Evolutionary conservation across 1,140 invertebrate species (phyloP).

Genomic region (Aleiodes sp.): DNA sequence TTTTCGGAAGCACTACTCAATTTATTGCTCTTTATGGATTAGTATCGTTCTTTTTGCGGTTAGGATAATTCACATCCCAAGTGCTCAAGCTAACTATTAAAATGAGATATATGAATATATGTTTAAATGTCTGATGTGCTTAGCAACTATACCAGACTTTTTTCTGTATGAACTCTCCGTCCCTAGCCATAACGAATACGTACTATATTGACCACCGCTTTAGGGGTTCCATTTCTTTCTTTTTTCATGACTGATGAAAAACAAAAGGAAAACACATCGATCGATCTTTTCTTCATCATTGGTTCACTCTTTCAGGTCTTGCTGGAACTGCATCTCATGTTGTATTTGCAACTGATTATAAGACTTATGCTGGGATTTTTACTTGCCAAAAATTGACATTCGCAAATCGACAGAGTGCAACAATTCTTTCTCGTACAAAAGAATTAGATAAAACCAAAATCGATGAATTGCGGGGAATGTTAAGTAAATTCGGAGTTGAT

Average conservation of each 20-base stretch:
- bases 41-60: too few species aligned
- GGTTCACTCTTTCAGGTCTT: constrained; percentile 68
- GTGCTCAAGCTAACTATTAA: too few species aligned
- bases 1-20: too few species aligned
- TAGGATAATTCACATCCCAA: too few species aligned
- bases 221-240: neutral
- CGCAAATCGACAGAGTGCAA: constrained; percentile 78
- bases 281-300: neutral
- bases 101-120: too few species aligned
- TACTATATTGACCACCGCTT: too few species aligned
- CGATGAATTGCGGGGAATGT: constrained; percentile 73
- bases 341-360: constrained; percentile 80
- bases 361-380: constrained; percentile 78
- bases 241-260: neutral
- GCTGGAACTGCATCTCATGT: constrained; percentile 79
- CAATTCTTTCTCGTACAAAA: constrained; percentile 77
- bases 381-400: constrained; percentile 81
- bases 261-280: neutral
- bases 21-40: too few species aligned
- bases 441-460: constrained; percentile 74
- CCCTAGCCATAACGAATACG: too few species aligned
- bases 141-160: too few species aligned
- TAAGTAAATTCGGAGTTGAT: constrained; percentile 73
- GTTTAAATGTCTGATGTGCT: too few species aligned
- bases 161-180: too few species aligned